Percentiles rank a stretch among this genome's conserved stretches.
Conservation (phyloP, 2,797 vertebrate species). For the Rachycentron canadum region DNA sequence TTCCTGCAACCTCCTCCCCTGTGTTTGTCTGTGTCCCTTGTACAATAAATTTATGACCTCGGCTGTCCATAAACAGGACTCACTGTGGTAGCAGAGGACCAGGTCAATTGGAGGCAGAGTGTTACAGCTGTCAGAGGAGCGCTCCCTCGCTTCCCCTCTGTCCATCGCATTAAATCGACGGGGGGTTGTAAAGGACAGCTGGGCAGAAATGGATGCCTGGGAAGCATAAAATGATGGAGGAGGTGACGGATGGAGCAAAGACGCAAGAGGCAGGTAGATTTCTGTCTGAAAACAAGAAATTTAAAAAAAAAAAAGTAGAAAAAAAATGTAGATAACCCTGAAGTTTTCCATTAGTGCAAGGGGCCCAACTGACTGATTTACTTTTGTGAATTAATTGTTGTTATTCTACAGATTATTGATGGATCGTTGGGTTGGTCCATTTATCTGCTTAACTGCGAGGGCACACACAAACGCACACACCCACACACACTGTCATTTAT, state of each 20-base stretch:
- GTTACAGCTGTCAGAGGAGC: conserved; percentile 58
- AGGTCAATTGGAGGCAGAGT: conserved; percentile 63
- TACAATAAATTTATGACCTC: conserved; percentile 56
- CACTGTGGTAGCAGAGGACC: conserved; percentile 56
- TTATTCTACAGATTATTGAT: too few relatives aligned
- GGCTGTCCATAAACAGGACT: conserved; percentile 62
- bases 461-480: background rate
- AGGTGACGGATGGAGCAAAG: background rate
- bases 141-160: conserved; percentile 56
- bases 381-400: background rate
- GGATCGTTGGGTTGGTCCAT: background rate
- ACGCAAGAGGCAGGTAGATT: conserved; percentile 11
- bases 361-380: background rate
- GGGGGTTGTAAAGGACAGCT: conserved; percentile 49
- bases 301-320: too few relatives aligned
- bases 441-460: background rate
- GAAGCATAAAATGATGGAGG: conserved; percentile 47
- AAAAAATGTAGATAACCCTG: background rate
- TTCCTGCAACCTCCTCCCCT: background rate
- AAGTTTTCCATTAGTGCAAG: background rate
- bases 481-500: background rate
- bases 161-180: conserved; percentile 59
- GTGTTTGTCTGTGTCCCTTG: conserved; percentile 24
- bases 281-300: conserved; percentile 11
- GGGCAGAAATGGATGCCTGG: conserved; percentile 11